Conservation (phyloP, 2,797 vertebrate genomes). For the Varecia variegata region DNA sequence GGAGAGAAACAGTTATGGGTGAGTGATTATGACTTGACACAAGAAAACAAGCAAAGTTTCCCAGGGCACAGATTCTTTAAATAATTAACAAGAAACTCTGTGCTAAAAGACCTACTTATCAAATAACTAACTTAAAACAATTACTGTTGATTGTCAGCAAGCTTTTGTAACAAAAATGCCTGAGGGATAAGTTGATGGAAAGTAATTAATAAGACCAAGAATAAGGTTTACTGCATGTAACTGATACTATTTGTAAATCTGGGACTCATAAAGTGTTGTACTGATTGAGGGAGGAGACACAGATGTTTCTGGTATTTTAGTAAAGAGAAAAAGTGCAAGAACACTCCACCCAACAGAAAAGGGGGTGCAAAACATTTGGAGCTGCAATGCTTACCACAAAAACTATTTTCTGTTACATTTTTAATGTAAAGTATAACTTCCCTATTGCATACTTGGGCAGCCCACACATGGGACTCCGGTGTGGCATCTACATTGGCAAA, state of each 20-base stretch:
- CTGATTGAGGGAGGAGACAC: constrained; percentile 69
- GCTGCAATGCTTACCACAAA: background rate
- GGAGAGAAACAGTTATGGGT: background rate
- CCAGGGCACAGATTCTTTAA: background rate
- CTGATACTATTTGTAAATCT: constrained; percentile 83
- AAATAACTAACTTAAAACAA: constrained; percentile 78
- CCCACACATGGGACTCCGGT: background rate
- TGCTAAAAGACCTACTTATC: constrained; percentile 74
- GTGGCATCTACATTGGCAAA: background rate
- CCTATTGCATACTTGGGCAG: background rate
- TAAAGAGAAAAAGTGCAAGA: constrained; percentile 64
- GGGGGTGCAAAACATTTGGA: background rate
- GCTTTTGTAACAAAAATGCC: constrained; percentile 77
- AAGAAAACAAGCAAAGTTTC: background rate
- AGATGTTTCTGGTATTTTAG: constrained; percentile 83
- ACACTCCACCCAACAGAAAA: constrained; percentile 47
- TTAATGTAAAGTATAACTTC: background rate
- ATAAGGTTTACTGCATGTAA: constrained; percentile 80
- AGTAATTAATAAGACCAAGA: constrained; percentile 83
- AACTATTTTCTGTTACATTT: constrained; percentile 43
- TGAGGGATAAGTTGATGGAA: constrained; percentile 81
- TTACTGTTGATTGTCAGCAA: constrained; percentile 77
- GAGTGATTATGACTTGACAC: background rate
- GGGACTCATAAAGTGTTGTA: constrained; percentile 78
- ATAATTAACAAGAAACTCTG: constrained; percentile 68